phyloP scores from a whole-genome alignment of 23 tunicate species.

The Oikopleura dioica region DNA sequence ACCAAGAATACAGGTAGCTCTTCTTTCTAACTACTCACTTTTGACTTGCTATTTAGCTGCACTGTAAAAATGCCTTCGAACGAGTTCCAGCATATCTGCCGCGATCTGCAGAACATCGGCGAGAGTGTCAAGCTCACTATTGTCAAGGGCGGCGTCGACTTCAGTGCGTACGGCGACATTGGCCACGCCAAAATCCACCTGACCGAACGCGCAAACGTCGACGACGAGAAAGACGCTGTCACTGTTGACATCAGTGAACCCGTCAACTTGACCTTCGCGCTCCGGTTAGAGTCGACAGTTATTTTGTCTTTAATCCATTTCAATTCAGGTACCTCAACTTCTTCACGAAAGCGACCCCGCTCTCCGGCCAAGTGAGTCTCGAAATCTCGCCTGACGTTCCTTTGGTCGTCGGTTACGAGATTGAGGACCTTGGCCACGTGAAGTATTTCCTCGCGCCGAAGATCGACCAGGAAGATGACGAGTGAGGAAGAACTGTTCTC shows the following conservation, averaged over 20 bases:
- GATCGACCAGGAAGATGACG: constrained; percentile 77
- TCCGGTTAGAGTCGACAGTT: no score
- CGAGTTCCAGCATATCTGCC: constrained; percentile 65
- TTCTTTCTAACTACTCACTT: no score
- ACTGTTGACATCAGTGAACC: constrained; percentile 70
- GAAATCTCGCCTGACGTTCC: constrained; percentile 90
- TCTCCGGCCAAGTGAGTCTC: constrained; percentile 43
- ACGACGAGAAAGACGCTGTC: constrained; percentile 66
- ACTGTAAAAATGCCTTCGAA: constrained; percentile 59
- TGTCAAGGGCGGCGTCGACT: constrained; percentile 84
- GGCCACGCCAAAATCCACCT: constrained; percentile 54
- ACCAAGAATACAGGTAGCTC: constrained; percentile 94
- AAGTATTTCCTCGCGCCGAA: constrained; percentile 92
- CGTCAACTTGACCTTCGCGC: constrained; percentile 70
- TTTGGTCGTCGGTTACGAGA: constrained; percentile 64
- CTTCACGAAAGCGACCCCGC: constrained; percentile 70
- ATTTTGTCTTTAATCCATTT: no score
- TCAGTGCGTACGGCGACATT: constrained; percentile 71
- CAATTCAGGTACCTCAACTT: constrained; percentile 60
- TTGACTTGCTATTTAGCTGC: no score
- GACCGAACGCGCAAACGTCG: constrained; percentile 30
- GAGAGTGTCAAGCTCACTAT: constrained; percentile 86
- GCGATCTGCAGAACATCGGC: constrained; percentile 72
- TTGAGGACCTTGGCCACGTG: constrained; percentile 90
- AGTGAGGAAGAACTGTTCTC: no score